Evolutionary conservation across 2,797 vertebrate species (phyloP).

Genomic region (Siniperca obscura): DNA sequence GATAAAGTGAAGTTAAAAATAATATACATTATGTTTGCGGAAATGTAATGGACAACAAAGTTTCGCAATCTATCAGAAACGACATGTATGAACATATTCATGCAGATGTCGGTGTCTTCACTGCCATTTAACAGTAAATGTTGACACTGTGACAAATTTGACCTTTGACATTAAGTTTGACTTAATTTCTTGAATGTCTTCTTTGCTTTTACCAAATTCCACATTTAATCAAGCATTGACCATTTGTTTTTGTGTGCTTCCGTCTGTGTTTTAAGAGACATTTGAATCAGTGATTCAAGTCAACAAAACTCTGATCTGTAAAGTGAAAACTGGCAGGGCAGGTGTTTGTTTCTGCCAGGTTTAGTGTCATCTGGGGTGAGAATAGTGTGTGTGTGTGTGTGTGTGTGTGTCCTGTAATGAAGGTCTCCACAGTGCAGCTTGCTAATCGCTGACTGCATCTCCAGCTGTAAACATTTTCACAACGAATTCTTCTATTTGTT

Average conservation of each 20-base stretch:
- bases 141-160: neutral
- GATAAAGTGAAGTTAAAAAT: no score
- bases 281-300: neutral
- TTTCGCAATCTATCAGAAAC: no score
- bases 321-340: neutral
- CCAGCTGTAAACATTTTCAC: slow-evolving; percentile 28
- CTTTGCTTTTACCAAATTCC: neutral
- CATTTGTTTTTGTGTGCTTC: neutral
- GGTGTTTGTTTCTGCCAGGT: neutral
- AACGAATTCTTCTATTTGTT: neutral
- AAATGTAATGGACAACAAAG: no score
- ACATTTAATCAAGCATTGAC: neutral
- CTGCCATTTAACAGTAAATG: neutral
- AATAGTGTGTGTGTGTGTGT: neutral
- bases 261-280: neutral
- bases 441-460: slow-evolving; percentile 6
- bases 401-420: neutral
- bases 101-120: neutral
- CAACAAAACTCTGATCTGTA: neutral
- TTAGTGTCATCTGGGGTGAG: neutral
- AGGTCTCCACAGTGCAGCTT: neutral
- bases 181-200: neutral
- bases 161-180: neutral
- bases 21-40: no score
- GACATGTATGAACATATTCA: no score